Percentiles rank a stretch among this genome's conserved stretches.
Conservation (phyloP, 1,140 invertebrate genomes). For the Schlechtendalia chinensis region DNA sequence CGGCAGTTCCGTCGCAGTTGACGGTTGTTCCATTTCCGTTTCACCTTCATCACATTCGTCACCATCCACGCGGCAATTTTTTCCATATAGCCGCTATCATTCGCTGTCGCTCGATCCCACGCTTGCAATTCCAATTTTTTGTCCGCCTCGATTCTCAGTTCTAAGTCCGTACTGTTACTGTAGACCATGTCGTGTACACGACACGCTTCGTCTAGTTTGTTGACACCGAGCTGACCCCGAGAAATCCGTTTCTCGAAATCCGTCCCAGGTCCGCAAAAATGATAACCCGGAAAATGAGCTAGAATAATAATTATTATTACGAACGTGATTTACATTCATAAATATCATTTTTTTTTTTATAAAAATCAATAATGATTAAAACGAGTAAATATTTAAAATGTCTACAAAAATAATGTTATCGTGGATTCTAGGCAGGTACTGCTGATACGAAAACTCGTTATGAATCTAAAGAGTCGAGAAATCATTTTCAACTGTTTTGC, state of each 20-base stretch:
- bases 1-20: neutral
- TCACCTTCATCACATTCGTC: constrained; percentile 54
- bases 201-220: constrained; percentile 34
- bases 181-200: constrained; percentile 23
- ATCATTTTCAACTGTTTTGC: no score
- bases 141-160: constrained; percentile 24
- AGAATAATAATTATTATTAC: no score
- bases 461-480: no score
- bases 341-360: no score
- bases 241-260: neutral
- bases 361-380: no score
- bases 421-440: no score
- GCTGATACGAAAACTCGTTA: no score
- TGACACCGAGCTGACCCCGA: neutral
- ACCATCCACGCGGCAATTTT: constrained; percentile 54
- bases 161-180: neutral
- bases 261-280: constrained; percentile 40
- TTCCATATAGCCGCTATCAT: constrained; percentile 55
- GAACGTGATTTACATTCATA: no score
- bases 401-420: no score
- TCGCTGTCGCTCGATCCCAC: constrained; percentile 51
- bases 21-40: constrained; percentile 34
- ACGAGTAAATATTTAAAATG: no score
- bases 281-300: constrained; percentile 47
- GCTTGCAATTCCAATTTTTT: neutral